phyloP scores from a whole-genome alignment of 2,113 vertebrate genomes.

The Sardina pilchardus region DNA sequence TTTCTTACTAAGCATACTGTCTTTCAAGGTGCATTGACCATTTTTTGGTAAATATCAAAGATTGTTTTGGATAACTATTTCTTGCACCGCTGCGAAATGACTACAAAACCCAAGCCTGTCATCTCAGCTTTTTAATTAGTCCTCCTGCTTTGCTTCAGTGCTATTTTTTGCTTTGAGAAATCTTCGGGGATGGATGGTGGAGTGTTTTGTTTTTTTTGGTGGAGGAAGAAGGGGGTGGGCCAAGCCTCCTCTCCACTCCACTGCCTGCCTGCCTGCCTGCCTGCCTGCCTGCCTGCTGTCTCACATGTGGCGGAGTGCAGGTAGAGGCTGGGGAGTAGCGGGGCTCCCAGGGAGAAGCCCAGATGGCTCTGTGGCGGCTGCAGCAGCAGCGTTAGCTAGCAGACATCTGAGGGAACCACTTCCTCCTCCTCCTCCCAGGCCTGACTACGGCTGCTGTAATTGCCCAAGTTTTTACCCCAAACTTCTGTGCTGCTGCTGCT shows the following conservation, averaged over 20 bases:
- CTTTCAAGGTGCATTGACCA: background rate
- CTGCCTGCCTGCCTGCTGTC: background rate
- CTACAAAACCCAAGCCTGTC: background rate
- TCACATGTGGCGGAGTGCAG: background rate
- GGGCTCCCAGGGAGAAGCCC: background rate
- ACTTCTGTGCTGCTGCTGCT: background rate
- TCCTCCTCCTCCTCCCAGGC: constrained; percentile 30
- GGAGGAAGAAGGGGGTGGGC: background rate
- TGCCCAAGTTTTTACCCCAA: constrained; percentile 8
- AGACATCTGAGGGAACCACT: constrained; percentile 22
- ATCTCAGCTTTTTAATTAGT: background rate
- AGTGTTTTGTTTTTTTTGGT: background rate
- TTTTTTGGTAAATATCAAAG: background rate
- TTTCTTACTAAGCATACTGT: no score
- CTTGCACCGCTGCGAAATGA: background rate
- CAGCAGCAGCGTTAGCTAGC: background rate
- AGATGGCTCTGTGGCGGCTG: constrained; percentile 5
- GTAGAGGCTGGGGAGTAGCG: background rate
- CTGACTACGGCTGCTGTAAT: background rate
- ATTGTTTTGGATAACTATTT: background rate
- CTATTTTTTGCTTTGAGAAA: background rate
- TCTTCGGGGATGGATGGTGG: background rate
- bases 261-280: no score
- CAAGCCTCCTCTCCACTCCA: no score
- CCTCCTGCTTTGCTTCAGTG: background rate